Evolutionary conservation across 2,888 invertebrate genomes (phyloP), one percentile per base, ranked within the genome.

Genomic region (Lasius fuliginosus): DNA sequence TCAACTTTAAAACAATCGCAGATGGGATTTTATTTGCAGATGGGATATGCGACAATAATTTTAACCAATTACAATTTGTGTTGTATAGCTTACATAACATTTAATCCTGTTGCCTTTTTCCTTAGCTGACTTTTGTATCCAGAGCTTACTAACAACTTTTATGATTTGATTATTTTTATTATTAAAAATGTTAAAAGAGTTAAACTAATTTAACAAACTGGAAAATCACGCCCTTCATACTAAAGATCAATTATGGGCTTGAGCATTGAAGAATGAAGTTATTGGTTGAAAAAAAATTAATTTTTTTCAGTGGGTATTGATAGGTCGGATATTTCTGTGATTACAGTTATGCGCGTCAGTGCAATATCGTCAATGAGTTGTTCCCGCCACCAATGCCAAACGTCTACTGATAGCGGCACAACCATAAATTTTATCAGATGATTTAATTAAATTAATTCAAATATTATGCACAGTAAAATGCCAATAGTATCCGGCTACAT

Each of bases 341-440:
- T 97, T 97, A 95, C 97, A 98, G 98, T 96, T 98, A 98, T 97
- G 96, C 97, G 96, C 98, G 98, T 96, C 98, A 98, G 96, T 98
- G 98, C 96, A 96, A 97, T 96, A 97, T 97, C 96, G 98, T 98
- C 96, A 98, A 98, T 97, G 98, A 98, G 96, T 97, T 98, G 95
- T 98, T 98, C 96, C 98, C 98, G 95, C 97, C 96, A 94, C 93
- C 95, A 88, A 91, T 89, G 86, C 87, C 91, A 91, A 90, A 90
- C 90, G 89, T 90, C 90, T 86, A 89, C 90, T 91, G 92, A 93
- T 92, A 90, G 88, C 91, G 90, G 87, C 92, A 91, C 89, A 90
- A 91, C 92, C 92, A 89, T 92, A 91, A 88, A 87, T 90, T 89
- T 90, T 60, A 75, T 83, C 36, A n/a, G 11, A 27, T 64, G 30